Percentiles rank a stretch among this genome's conserved stretches.
phyloP scores from a whole-genome alignment of 2,888 invertebrate species.

The Erannis defoliaria region DNA sequence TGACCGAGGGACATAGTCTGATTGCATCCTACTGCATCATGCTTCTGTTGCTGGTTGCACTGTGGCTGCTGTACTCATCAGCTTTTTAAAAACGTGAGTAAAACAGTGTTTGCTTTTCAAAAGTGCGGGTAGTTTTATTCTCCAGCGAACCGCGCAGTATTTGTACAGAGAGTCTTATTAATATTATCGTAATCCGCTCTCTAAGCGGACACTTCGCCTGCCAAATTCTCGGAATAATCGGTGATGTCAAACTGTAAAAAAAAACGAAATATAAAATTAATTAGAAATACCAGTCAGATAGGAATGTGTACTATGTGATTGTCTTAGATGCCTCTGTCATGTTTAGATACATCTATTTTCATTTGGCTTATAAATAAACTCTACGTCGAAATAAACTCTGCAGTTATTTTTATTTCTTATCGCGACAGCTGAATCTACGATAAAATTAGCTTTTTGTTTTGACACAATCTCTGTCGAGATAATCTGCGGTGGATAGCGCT shows the following conservation, averaged over 20 bases:
- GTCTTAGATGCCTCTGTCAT: conserved; percentile 10
- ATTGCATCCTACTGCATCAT: conserved; percentile 90
- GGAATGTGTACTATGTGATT: neutral
- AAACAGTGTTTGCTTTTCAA: conserved; percentile 21
- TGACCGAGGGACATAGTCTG: conserved; percentile 87
- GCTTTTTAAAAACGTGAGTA: conserved; percentile 80
- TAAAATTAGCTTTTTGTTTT: conserved; percentile 28
- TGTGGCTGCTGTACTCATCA: conserved; percentile 90
- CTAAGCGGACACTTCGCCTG: conserved; percentile 1
- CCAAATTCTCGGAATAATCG: conserved; percentile 22
- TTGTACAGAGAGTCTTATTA: conserved; percentile 22
- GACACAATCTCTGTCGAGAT: conserved; percentile 7
- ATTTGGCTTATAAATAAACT: conserved; percentile 23
- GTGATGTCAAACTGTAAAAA: conserved; percentile 4
- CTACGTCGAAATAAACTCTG: conserved; percentile 17
- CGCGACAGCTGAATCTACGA: conserved; percentile 24
- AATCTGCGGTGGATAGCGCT: neutral
- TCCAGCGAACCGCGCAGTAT: conserved; percentile 11
- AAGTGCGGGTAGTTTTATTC: conserved; percentile 23
- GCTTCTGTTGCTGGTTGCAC: conserved; percentile 86
- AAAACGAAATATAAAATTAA: conserved; percentile 2
- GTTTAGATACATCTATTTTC: conserved; percentile 32
- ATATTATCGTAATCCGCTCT: conserved; percentile 29
- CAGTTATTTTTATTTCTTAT: conserved; percentile 26
- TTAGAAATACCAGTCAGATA: neutral